These are phyloP conservation scores for Parazoanthus darwini DNA, from an alignment of 92 coral and sea anemone genomes.

Conservation along the genomic window DNA sequence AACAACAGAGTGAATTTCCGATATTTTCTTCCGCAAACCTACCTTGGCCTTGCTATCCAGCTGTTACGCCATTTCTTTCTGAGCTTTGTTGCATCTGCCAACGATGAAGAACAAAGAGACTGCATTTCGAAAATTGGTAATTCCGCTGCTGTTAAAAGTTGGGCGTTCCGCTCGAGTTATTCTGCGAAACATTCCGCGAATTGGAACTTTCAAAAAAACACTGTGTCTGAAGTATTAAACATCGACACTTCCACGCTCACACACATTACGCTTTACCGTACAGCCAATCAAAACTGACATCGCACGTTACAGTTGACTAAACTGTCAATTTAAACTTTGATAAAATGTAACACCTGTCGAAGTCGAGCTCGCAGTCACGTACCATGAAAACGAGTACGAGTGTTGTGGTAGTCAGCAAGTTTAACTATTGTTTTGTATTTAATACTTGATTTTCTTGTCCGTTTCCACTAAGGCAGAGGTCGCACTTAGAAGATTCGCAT, in stretches of 20 bases:
- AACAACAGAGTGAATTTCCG: too few species aligned
- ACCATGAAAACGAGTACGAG: too few species aligned
- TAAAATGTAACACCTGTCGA: neutral
- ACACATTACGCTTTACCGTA: neutral
- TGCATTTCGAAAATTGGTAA: conserved; percentile 1
- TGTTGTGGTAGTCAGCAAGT: too few species aligned
- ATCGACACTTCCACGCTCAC: neutral
- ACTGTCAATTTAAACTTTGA: neutral
- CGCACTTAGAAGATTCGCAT: too few species aligned
- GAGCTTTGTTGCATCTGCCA: neutral
- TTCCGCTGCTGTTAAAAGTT: neutral
- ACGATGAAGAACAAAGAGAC: neutral
- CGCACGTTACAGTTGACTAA: neutral
- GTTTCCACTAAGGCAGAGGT: too few species aligned
- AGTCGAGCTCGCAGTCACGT: too few species aligned
- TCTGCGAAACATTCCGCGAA: too few species aligned
- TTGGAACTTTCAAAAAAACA: too few species aligned
- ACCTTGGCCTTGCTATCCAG: neutral
- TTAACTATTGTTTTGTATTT: too few species aligned
- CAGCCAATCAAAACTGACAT: neutral
- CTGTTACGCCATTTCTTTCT: neutral
- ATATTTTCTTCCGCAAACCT: neutral
- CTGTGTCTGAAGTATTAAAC: neutral
- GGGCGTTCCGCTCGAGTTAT: neutral
- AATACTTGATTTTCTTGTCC: too few species aligned